These are phyloP conservation scores for Genyomyrus donnyi DNA, from an alignment of 2,113 vertebrate species.

Conservation along the genomic window DNA sequence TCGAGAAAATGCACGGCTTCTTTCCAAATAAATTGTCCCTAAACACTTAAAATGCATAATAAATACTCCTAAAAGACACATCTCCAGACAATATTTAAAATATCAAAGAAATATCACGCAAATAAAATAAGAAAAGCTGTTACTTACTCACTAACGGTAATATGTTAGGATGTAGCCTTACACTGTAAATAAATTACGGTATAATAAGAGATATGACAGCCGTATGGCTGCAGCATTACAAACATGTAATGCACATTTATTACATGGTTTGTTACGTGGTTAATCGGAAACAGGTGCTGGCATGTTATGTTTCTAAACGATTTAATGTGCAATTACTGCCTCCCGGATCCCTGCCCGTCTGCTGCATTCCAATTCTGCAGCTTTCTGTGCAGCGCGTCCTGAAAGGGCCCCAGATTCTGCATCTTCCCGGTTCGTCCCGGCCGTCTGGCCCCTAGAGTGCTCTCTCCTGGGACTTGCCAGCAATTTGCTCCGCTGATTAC, in stretches of 20 bases:
- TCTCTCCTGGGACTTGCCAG: neutral
- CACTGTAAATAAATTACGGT: neutral
- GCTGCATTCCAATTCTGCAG: neutral
- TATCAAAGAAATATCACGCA: neutral
- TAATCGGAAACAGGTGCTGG: neutral
- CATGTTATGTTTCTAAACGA: neutral
- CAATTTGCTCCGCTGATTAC: neutral
- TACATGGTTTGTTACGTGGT: neutral
- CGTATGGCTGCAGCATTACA: neutral
- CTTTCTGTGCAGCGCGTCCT: neutral
- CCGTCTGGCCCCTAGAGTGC: neutral
- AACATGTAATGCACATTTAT: neutral
- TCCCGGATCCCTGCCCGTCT: neutral
- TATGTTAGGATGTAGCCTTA: neutral
- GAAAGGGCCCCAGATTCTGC: neutral
- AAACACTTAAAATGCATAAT: neutral
- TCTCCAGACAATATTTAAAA: neutral
- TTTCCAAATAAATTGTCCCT: neutral
- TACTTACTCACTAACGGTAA: neutral
- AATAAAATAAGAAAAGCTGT: neutral
- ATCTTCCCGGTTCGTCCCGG: neutral
- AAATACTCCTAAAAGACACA: neutral
- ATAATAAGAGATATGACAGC: neutral
- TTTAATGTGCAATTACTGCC: constrained; percentile 6
- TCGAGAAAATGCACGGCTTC: neutral